phyloP scores from a whole-genome alignment of 1,140 invertebrate species.

The Vollenhovia emeryi region DNA sequence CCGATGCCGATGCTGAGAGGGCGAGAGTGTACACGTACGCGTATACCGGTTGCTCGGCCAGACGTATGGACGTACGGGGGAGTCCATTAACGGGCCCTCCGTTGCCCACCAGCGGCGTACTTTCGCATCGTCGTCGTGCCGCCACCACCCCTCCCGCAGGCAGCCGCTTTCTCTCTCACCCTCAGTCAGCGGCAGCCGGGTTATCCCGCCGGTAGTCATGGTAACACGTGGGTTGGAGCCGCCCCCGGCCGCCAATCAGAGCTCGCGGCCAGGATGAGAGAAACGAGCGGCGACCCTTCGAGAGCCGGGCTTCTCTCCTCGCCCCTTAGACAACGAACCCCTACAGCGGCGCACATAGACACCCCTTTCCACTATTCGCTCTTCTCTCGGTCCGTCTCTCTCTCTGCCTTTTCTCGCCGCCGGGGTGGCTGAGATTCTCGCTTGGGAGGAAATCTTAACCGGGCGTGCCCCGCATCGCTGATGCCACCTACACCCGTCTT shows the following conservation, averaged over 20 bases:
- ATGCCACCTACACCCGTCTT: constrained; percentile 77
- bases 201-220: constrained; percentile 85
- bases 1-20: constrained; percentile 64
- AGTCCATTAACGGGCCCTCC: constrained; percentile 80
- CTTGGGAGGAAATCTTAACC: constrained; percentile 85
- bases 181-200: constrained; percentile 75
- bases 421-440: constrained; percentile 84
- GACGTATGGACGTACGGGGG: constrained; percentile 66
- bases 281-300: constrained; percentile 82
- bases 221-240: constrained; percentile 84
- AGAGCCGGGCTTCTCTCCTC: constrained; percentile 65
- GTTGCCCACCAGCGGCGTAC: constrained; percentile 68
- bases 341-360: constrained; percentile 33
- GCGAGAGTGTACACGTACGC: constrained; percentile 28
- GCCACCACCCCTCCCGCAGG: not conserved
- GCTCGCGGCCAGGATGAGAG: constrained; percentile 86
- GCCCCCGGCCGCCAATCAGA: constrained; percentile 84
- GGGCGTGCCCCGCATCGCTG: constrained; percentile 85
- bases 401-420: constrained; percentile 66
- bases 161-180: constrained; percentile 43
- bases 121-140: constrained; percentile 69
- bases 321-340: constrained; percentile 30
- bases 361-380: constrained; percentile 48
- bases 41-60: constrained; percentile 58
- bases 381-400: constrained; percentile 53